A percentile compares a stretch with the other conserved stretches of the same genome.
These are phyloP conservation scores for Pseudotriccus pelzelni DNA, from an alignment of 2,797 vertebrate species.

Conservation along the genomic window DNA sequence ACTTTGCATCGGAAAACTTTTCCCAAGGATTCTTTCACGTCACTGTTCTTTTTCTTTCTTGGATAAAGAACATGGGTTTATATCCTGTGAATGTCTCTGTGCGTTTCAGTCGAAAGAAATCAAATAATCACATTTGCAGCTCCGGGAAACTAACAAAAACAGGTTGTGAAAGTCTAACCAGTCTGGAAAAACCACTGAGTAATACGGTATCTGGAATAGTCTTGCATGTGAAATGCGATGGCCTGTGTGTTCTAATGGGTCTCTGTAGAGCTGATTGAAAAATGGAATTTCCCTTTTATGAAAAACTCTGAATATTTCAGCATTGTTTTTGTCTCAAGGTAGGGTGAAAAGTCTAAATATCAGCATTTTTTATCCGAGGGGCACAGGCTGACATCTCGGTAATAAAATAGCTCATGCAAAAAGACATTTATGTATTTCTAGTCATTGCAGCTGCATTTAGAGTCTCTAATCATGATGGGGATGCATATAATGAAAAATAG, in stretches of 20 bases:
- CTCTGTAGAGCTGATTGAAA: not conserved
- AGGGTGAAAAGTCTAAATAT: not conserved
- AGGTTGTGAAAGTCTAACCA: not conserved
- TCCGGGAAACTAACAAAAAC: not conserved
- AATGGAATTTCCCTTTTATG: not conserved
- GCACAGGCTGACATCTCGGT: not conserved
- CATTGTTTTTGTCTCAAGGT: not conserved
- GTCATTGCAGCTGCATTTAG: not conserved
- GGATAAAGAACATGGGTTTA: not conserved
- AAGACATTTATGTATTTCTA: not conserved
- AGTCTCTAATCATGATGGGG: not conserved
- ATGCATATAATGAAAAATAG: not conserved
- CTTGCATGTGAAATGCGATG: not conserved
- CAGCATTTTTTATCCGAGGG: not conserved
- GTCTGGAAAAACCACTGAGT: not conserved
- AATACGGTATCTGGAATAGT: not conserved
- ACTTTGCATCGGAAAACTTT: not conserved
- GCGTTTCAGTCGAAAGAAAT: not conserved
- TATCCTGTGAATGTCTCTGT: not conserved
- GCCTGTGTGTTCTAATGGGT: not conserved
- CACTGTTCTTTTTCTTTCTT: not conserved
- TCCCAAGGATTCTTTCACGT: not conserved
- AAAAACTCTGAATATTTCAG: not conserved
- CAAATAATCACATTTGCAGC: not conserved
- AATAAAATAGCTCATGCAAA: not conserved